A percentile compares a stretch with the other conserved stretches of the same genome.
Evolutionary conservation across 2,888 invertebrate genomes (phyloP).

Genomic region (Clanis bilineata): DNA sequence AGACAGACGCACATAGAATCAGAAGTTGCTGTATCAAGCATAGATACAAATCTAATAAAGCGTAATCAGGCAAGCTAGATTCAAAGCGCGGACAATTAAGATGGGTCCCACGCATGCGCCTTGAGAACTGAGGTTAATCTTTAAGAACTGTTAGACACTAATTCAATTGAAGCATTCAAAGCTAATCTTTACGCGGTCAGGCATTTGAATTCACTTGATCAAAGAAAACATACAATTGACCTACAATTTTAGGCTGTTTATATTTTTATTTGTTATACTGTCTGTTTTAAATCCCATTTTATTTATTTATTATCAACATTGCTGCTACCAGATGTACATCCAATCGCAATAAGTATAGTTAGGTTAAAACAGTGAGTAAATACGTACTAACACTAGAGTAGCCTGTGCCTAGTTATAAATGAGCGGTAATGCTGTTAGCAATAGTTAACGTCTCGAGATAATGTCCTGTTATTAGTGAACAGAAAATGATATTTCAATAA

Average conservation of each 20-base stretch:
- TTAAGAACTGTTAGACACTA: background rate
- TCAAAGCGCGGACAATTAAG: constrained; percentile 45
- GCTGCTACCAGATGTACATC: too few relatives aligned
- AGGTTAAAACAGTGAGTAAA: too few relatives aligned
- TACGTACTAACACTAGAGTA: too few relatives aligned
- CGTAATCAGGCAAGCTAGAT: constrained; percentile 24
- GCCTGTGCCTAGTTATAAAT: too few relatives aligned
- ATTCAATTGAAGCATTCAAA: constrained; percentile 5
- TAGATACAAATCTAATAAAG: background rate
- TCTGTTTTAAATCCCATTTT: too few relatives aligned
- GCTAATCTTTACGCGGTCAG: background rate
- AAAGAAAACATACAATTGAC: background rate
- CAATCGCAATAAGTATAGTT: too few relatives aligned
- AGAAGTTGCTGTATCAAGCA: background rate
- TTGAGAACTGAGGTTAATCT: constrained; percentile 11
- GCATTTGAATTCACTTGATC: background rate
- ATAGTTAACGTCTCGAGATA: too few relatives aligned
- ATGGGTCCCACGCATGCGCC: constrained; percentile 43
- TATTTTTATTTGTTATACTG: background rate
- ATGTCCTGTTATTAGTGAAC: too few relatives aligned
- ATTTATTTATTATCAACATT: too few relatives aligned
- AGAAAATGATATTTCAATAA: too few relatives aligned
- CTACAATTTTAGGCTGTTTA: background rate
- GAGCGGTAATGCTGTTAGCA: too few relatives aligned
- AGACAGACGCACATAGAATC: background rate